Conservation (phyloP, 2,113 vertebrate species). For the Syrmaticus mikado region DNA sequence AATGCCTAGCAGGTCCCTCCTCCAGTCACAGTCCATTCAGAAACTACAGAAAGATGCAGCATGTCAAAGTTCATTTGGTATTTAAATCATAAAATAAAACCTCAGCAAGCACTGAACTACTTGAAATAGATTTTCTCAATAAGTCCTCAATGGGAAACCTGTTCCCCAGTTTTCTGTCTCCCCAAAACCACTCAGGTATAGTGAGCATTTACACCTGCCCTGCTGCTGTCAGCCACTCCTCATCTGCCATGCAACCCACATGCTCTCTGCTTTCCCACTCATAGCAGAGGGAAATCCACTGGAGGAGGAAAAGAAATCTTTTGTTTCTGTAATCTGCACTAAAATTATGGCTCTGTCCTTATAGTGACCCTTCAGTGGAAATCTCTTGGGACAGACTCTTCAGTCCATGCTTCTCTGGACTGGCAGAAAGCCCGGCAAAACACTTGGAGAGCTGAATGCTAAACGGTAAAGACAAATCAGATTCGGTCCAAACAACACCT, state of each 20-base stretch:
- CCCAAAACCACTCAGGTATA: neutral
- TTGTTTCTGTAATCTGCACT: neutral
- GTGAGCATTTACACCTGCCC: neutral
- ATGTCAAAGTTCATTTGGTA: neutral
- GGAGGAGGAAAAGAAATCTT: neutral
- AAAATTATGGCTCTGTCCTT: neutral
- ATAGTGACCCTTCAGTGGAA: neutral
- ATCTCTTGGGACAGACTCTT: neutral
- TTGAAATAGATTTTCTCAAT: neutral
- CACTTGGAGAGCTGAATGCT: neutral
- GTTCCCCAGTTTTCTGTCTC: neutral
- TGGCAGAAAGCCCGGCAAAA: neutral
- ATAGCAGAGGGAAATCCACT: neutral
- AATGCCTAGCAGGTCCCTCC: neutral
- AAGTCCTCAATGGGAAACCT: neutral
- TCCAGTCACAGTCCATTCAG: neutral
- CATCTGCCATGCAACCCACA: neutral
- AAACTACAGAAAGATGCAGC: neutral
- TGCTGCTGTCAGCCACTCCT: neutral
- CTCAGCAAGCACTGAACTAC: neutral
- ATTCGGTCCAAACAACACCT: neutral
- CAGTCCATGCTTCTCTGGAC: neutral
- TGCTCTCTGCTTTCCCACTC: neutral
- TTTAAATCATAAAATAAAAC: neutral
- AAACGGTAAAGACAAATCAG: neutral